Conservation (phyloP, 2,797 vertebrate species). For the Eulemur coronatus region DNA sequence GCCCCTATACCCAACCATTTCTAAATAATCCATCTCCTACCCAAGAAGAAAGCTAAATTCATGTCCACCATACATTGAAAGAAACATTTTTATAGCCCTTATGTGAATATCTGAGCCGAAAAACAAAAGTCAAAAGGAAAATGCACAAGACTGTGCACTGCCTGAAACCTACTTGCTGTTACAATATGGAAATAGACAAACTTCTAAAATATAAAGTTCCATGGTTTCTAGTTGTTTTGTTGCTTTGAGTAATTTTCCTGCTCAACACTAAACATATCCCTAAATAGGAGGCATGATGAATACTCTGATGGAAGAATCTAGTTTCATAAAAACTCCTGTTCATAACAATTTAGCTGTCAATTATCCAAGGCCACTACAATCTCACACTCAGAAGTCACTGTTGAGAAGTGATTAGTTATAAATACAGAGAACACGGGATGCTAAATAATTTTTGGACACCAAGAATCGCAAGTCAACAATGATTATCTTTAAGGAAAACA, state of each 20-base stretch:
- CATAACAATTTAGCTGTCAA: background rate
- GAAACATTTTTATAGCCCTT: background rate
- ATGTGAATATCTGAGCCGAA: background rate
- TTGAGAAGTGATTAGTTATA: background rate
- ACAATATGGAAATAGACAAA: background rate
- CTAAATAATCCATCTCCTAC: background rate
- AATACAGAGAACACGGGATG: background rate
- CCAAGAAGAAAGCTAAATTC: background rate
- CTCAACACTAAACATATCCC: conserved; percentile 20
- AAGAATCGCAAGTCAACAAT: background rate
- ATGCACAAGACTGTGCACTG: background rate
- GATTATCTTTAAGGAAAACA: background rate
- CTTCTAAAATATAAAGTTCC: background rate
- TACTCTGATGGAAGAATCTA: conserved; percentile 18
- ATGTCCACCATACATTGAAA: background rate
- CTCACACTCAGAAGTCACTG: background rate
- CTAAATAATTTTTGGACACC: background rate
- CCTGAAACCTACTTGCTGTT: conserved; percentile 45
- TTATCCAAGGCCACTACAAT: background rate
- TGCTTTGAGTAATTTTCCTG: conserved; percentile 33
- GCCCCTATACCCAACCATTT: background rate
- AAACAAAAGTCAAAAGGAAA: conserved; percentile 54
- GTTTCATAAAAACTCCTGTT: background rate
- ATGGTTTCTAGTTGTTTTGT: conserved; percentile 42
- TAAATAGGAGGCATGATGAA: background rate